phyloP scores from a whole-genome alignment of 2,888 invertebrate genomes.

The Drosophila setosimentum region DNA sequence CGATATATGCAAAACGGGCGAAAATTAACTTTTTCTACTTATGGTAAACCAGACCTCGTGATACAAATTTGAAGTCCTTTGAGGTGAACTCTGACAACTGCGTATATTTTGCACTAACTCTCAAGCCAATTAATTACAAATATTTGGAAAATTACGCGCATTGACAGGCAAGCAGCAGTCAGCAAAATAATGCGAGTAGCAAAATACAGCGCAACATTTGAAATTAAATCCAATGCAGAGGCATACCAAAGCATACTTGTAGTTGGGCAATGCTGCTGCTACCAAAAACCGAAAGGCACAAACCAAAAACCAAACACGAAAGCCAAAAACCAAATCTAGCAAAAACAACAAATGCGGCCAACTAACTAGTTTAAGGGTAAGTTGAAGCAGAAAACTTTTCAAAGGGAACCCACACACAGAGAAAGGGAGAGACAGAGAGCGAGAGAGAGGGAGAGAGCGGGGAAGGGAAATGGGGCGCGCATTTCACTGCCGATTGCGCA shows the following conservation, averaged over 20 bases:
- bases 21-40: background rate
- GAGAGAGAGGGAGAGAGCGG: background rate
- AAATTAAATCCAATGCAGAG: constrained; percentile 52
- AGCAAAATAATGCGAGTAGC: constrained; percentile 34
- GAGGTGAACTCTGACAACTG: background rate
- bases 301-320: constrained; percentile 23
- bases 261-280: constrained; percentile 29
- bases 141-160: constrained; percentile 2
- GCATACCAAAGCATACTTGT: constrained; percentile 31
- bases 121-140: constrained; percentile 27
- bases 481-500: constrained; percentile 60
- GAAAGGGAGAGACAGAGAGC: background rate
- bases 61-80: background rate
- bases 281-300: constrained; percentile 1
- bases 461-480: constrained; percentile 10
- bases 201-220: constrained; percentile 27
- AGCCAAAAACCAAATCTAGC: constrained; percentile 22
- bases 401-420: background rate
- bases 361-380: constrained; percentile 31
- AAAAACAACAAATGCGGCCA: constrained; percentile 33
- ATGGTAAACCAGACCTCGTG: background rate
- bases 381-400: constrained; percentile 43
- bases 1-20: background rate
- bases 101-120: constrained; percentile 18
- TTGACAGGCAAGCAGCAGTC: constrained; percentile 6